Conservation (phyloP, 2,888 invertebrate species). For the Margaritifera margaritifera region DNA sequence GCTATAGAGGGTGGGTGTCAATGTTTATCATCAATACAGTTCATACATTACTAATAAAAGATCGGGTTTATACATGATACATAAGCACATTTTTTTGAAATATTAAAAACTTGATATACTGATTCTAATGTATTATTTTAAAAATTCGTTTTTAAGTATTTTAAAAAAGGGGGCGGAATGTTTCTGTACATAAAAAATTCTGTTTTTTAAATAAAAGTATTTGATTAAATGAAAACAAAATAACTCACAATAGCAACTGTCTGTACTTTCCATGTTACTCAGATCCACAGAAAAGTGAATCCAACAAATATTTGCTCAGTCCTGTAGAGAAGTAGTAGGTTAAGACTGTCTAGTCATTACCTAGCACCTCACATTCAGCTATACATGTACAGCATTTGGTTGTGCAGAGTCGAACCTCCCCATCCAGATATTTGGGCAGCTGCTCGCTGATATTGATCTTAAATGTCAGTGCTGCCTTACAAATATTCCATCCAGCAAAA, state of each 20-base stretch:
- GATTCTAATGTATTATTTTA: no score
- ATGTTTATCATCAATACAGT: no score
- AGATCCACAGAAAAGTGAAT: neutral
- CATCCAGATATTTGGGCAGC: slow-evolving; percentile 88
- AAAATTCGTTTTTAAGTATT: no score
- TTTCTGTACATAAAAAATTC: no score
- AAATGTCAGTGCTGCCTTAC: slow-evolving; percentile 90
- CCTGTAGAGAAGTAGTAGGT: neutral
- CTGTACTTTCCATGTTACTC: neutral
- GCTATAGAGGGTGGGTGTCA: no score
- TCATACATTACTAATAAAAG: no score
- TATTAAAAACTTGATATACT: no score
- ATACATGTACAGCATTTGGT: slow-evolving; percentile 94
- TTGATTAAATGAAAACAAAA: neutral
- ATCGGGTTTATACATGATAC: no score
- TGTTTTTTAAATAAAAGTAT: neutral
- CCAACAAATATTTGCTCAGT: neutral
- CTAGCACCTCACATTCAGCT: slow-evolving; percentile 89
- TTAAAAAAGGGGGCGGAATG: no score
- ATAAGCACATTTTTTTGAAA: no score
- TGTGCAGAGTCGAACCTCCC: slow-evolving; percentile 86
- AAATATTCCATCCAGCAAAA: slow-evolving; percentile 95
- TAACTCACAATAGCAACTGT: neutral
- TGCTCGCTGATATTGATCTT: slow-evolving; percentile 94
- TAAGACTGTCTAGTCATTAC: slow-evolving; percentile 54